These are phyloP conservation scores for Grapholita molesta DNA, from an alignment of 1,140 invertebrate species.

Conservation along the genomic window DNA sequence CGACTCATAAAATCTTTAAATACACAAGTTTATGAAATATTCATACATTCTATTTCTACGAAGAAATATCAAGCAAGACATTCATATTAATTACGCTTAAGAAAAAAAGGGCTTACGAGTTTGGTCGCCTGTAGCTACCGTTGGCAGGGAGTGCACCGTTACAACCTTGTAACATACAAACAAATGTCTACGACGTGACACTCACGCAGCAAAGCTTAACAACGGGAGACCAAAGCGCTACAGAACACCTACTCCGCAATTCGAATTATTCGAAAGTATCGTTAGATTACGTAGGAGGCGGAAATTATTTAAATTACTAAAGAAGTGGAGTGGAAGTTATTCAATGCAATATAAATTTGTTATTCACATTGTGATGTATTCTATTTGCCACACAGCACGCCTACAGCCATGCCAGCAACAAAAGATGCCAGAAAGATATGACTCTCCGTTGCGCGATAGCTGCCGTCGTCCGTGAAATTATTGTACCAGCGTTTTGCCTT, in stretches of 20 bases:
- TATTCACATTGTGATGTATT: background rate
- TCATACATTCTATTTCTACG: background rate
- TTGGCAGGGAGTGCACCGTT: no score
- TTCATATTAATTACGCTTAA: background rate
- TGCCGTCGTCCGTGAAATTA: conserved; percentile 81
- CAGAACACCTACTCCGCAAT: no score
- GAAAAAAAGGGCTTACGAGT: background rate
- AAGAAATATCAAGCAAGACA: background rate
- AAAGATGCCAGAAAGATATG: conserved; percentile 88
- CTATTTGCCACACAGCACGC: conserved; percentile 77
- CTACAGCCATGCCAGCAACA: conserved; percentile 84
- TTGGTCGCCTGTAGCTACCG: background rate
- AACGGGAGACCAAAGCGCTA: no score
- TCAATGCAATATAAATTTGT: background rate
- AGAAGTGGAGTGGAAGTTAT: background rate
- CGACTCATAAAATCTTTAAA: background rate
- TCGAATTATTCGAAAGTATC: no score
- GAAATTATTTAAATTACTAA: background rate
- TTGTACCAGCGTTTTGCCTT: conserved; percentile 86
- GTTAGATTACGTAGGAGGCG: background rate
- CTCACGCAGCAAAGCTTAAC: no score
- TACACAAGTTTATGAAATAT: background rate
- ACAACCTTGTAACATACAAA: no score
- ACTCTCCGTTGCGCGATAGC: conserved; percentile 83
- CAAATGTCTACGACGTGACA: no score